phyloP scores from a whole-genome alignment of 2,797 vertebrate species.

The Miichthys miiuy region DNA sequence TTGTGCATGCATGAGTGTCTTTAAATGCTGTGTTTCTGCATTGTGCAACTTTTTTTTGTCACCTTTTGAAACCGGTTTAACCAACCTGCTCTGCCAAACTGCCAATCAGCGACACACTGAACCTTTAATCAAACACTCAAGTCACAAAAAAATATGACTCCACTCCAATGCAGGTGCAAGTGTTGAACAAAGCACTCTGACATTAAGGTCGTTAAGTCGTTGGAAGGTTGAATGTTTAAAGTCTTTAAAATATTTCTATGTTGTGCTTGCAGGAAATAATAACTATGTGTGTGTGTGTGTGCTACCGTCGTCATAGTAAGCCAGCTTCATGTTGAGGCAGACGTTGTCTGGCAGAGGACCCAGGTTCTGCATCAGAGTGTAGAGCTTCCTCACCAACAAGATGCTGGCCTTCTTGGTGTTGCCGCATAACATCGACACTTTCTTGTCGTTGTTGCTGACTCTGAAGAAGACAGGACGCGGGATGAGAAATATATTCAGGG shows the following conservation, averaged over 20 bases:
- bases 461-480: constrained; percentile 40
- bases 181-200: not conserved
- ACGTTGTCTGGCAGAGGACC: constrained; percentile 91
- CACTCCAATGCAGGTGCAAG: not conserved
- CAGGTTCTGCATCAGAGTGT: constrained; percentile 94
- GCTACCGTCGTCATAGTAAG: constrained; percentile 94
- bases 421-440: constrained; percentile 74
- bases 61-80: not conserved
- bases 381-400: constrained; percentile 95
- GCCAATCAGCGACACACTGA: not conserved
- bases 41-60: too few relatives aligned
- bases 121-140: not conserved
- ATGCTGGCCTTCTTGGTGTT: constrained; percentile 92
- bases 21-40: not conserved
- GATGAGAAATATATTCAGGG: not conserved
- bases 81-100: too few relatives aligned
- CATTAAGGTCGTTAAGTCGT: not conserved
- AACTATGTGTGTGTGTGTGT: not conserved
- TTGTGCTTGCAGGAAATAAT: not conserved
- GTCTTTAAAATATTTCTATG: not conserved
- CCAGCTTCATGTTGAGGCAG: constrained; percentile 95
- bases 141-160: constrained; percentile 5
- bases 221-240: not conserved
- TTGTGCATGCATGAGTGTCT: too few relatives aligned
- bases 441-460: constrained; percentile 37